These are phyloP conservation scores for Cyaniris semiargus DNA, from an alignment of 2,888 invertebrate genomes.

Conservation along the genomic window DNA sequence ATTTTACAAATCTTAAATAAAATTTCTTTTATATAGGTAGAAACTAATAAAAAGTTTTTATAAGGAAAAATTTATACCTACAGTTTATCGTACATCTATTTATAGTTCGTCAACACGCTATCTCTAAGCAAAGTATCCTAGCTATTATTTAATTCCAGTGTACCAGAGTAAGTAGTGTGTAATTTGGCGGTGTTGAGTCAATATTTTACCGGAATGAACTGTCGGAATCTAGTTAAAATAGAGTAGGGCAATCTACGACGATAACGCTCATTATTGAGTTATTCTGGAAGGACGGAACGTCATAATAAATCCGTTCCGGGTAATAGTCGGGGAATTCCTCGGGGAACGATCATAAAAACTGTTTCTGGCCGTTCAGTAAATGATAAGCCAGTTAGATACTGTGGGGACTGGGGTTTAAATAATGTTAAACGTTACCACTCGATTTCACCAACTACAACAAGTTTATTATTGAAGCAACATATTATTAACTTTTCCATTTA, in stretches of 20 bases:
- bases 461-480: neutral
- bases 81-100: neutral
- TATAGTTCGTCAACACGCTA: neutral
- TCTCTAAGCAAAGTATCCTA: neutral
- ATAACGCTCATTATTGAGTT: conserved; percentile 33
- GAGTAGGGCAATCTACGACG: conserved; percentile 31
- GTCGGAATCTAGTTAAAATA: conserved; percentile 23
- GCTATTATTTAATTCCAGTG: neutral
- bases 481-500: neutral
- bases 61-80: neutral
- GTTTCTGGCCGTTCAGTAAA: neutral
- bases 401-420: neutral
- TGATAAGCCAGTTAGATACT: neutral
- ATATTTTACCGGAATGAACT: conserved; percentile 22
- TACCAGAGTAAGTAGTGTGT: neutral
- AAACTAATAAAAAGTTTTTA: neutral
- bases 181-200: conserved; percentile 7
- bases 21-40: neutral
- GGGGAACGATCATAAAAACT: conserved; percentile 1
- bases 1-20: neutral
- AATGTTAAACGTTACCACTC: neutral
- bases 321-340: neutral
- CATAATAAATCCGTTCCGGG: conserved; percentile 14
- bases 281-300: conserved; percentile 33
- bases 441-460: neutral